Evolutionary conservation across 2,113 vertebrate genomes (phyloP).

Genomic region (Ptychochromis oligacanthus): DNA sequence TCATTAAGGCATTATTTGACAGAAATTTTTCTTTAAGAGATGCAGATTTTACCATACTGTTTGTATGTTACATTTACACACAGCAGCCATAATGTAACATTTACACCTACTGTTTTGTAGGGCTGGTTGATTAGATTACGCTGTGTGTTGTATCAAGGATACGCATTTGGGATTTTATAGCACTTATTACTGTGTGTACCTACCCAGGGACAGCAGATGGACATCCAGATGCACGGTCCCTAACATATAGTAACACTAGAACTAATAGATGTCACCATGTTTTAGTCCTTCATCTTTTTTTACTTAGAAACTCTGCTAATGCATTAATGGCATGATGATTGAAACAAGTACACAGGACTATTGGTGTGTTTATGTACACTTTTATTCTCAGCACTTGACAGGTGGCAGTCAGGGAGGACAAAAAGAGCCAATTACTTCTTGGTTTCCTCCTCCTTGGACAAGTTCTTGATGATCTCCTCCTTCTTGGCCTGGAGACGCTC

Average conservation of each 20-base stretch:
- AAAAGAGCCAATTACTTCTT: conserved; percentile 85
- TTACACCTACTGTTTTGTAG: no score
- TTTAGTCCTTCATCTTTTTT: background rate
- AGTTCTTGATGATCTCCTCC: conserved; percentile 95
- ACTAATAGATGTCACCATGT: background rate
- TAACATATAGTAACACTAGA: no score
- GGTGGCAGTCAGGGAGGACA: conserved; percentile 36
- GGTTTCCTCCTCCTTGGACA: conserved; percentile 95
- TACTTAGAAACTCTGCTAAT: background rate
- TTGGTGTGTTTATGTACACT: conserved; percentile 73
- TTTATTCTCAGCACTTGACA: conserved; percentile 71
- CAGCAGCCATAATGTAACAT: no score
- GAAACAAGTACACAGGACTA: conserved; percentile 9
- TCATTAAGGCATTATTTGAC: no score
- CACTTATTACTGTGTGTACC: rapidly evolving
- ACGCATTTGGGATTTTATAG: background rate
- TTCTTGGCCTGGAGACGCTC: conserved; percentile 97
- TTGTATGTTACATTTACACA: no score
- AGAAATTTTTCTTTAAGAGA: no score
- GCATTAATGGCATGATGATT: background rate
- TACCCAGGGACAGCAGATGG: background rate
- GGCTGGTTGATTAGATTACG: no score
- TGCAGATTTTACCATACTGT: no score
- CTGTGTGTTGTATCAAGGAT: no score
- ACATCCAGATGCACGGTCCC: background rate